Evolutionary conservation across 2,888 invertebrate species (phyloP), one percentile per base, ranked within the genome.

Genomic region (Allophyes oxyacanthae): DNA sequence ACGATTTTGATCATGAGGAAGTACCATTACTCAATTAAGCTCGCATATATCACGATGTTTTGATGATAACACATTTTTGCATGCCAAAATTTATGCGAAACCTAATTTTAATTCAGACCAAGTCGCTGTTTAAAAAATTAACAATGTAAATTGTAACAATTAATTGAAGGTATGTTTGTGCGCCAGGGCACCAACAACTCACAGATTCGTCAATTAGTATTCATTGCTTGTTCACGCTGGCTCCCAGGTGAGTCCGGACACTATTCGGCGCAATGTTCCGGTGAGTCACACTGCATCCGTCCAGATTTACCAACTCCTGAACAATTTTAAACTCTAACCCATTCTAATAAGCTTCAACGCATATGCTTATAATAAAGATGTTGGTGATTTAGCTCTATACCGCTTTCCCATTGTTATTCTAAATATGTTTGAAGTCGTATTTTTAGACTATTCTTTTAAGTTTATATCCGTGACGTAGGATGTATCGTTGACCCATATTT

Each of bases 211-310:
- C 71, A 74, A 82, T 88, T 78, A 80, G 79, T 86, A 91, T 91
- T 88, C 89, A 79, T 72, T 68, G 67, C 73, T 72, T 72, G 86
- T 81, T 54, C 73, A 56, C 70, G 75, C 78, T 69, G 77, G 70
- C 73, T 80, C 79, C 82, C 86, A 85, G 86, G 88, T 87, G 83
- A 86, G 85, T 84, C 85, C 85, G 85, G 80, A 85, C 85, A 83
- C 63, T 63, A 84, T 86, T 84, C 82, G 85, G 83, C 82, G 76
- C 83, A 78, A 75, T 82, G 88, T 90, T 90, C 91, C 90, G 90
- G 90, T 92, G 91, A 92, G 77, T 90, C 90, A 90, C 64, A 33
- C 63, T 56, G 78, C 80, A 84, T 88, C 88, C 88, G 85, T 77
- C 74, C 45, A 63, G 57, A 49, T 49, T 52, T 34, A 13, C 45